Percentiles rank a stretch among this genome's conserved stretches.
These are phyloP conservation scores for Sapayoa aenigma DNA, from an alignment of 2,113 vertebrate genomes.

Conservation along the genomic window DNA sequence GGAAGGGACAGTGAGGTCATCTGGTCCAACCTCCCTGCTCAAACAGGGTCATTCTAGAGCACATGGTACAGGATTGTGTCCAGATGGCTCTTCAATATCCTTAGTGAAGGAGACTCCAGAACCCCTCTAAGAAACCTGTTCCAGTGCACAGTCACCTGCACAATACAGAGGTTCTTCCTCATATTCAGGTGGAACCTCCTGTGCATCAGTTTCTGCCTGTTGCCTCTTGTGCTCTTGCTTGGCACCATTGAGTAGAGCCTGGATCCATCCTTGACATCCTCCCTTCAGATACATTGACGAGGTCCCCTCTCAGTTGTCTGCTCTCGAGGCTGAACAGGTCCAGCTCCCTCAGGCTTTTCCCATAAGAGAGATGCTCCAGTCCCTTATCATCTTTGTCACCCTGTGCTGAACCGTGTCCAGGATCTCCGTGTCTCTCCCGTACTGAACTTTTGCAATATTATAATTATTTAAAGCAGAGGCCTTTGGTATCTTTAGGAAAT, in stretches of 20 bases:
- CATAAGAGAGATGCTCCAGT: background rate
- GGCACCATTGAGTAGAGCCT: background rate
- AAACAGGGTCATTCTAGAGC: background rate
- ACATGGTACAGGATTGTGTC: background rate
- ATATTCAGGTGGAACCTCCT: background rate
- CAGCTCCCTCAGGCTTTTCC: background rate
- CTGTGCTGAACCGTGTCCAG: background rate
- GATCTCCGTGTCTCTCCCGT: background rate
- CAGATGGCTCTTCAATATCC: background rate
- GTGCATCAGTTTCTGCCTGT: background rate
- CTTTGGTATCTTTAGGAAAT: background rate
- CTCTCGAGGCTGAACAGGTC: background rate
- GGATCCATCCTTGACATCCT: background rate
- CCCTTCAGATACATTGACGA: background rate
- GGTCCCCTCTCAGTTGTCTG: background rate
- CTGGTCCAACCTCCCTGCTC: background rate
- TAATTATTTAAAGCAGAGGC: background rate
- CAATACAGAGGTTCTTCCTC: background rate
- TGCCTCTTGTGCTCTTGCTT: background rate
- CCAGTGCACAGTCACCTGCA: background rate
- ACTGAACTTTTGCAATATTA: background rate
- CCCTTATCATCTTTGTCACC: background rate
- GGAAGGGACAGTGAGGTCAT: background rate
- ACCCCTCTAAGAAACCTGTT: background rate
- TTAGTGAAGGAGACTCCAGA: background rate